These are phyloP conservation scores for Ditula angustiorana DNA, from an alignment of 2,888 invertebrate species.

Conservation along the genomic window DNA sequence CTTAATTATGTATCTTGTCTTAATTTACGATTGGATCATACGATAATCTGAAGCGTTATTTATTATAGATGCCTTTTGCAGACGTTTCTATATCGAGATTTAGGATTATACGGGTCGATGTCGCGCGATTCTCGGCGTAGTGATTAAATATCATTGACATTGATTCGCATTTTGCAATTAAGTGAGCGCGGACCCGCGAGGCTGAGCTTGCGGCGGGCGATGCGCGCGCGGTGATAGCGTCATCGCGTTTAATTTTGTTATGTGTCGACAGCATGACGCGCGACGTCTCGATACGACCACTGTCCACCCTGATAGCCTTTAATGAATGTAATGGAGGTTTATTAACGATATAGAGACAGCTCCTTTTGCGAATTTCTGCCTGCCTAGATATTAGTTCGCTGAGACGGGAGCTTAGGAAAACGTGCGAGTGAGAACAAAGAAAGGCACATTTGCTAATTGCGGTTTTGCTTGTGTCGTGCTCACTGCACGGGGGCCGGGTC, in stretches of 20 bases:
- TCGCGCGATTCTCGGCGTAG: conserved; percentile 62
- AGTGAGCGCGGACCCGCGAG: conserved; percentile 58
- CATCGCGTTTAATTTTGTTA: conserved; percentile 82
- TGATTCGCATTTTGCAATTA: conserved; percentile 82
- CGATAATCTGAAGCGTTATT: conserved; percentile 84
- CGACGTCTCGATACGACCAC: conserved; percentile 80
- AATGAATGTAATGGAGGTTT: conserved; percentile 85
- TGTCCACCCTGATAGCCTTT: conserved; percentile 78
- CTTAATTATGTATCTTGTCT: conserved; percentile 86
- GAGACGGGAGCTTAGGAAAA: conserved; percentile 75
- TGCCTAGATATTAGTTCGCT: conserved; percentile 58
- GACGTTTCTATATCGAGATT: conserved; percentile 83
- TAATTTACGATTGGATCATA: conserved; percentile 86
- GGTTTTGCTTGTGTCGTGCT: conserved; percentile 84
- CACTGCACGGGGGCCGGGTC: conserved; percentile 77
- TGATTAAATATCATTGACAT: conserved; percentile 81
- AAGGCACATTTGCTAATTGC: conserved; percentile 85
- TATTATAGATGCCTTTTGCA: conserved; percentile 82
- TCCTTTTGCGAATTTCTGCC: conserved; percentile 67
- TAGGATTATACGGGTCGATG: conserved; percentile 78
- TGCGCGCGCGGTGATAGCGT: conserved; percentile 80
- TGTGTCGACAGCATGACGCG: conserved; percentile 80
- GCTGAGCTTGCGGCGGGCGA: conserved; percentile 54
- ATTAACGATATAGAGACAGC: conserved; percentile 78
- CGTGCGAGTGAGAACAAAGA: conserved; percentile 85